Base-by-base conservation (phyloP, 2,888 invertebrate genomes). In the Diarsia rubi region DNA sequence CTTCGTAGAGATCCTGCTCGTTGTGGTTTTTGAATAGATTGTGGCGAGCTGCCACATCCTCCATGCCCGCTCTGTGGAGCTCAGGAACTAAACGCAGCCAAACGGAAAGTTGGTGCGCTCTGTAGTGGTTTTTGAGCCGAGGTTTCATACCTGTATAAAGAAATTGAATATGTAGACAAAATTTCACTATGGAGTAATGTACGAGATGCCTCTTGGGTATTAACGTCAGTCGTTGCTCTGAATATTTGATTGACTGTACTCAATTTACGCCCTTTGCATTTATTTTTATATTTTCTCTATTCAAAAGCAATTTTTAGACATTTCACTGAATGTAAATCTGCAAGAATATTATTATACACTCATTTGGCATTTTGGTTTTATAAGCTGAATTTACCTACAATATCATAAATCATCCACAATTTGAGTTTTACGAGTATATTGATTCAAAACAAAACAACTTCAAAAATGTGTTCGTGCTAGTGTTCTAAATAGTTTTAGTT, bases 21-120 rank as follows among this genome's bases (percentile, higher is more conserved):
- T 98, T 98, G 95, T 99, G 98, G 95, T 98, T 98, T 85, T 98
- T 97, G 95, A 99, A 98, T 84, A 99, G 97, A 94, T 99, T 99
- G 95, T 99, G 98, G 65, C 98, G 97, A 1, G 98, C 98, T 62
- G 98, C 98, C 14, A 98, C 98, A 93, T 98, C 98, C 90, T 98
- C 98, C 98, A 98, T 98, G 6, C 98, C 98, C 0, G 98, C 98
- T 71, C 98, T 97, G 92, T 98, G 98, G 0, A 98, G 97, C 93
- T 99, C 99, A 0, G 99, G 99, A 65, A 99, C 98, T 12, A 99
- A 97, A 11, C 99, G 98, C 14, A 99, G 95, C 99, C 99, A 99
- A 63, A 99, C 98, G 65, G 99, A 99, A 68, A 99, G 97, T 92
- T 99, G 99, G 94, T 99, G 99, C 2, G 99, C 99, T 67, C 99